Conservation (phyloP, 2,888 invertebrate genomes). For the Apantesis nais region DNA sequence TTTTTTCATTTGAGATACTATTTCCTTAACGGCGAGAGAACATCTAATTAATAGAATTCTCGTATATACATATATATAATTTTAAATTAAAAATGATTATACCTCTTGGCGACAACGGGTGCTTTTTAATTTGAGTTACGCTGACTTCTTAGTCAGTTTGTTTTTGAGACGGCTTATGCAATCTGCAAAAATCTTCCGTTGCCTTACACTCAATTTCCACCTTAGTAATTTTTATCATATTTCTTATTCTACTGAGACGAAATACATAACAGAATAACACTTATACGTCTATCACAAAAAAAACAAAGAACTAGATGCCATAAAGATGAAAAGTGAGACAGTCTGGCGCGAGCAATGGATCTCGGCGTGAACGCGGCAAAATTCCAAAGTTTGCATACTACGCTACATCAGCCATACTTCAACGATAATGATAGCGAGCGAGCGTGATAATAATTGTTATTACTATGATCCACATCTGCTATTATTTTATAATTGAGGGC, state of each 20-base stretch:
- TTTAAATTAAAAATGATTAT: too few species aligned
- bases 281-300: not conserved
- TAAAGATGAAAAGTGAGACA: constrained; percentile 43
- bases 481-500: constrained; percentile 86
- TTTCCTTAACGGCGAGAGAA: too few species aligned
- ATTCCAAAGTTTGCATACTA: constrained; percentile 78
- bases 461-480: constrained; percentile 85
- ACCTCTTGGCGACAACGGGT: too few species aligned
- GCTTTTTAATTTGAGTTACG: too few species aligned
- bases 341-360: constrained; percentile 41
- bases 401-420: constrained; percentile 79
- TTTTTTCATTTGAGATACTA: not conserved
- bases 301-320: constrained; percentile 29
- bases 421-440: constrained; percentile 80
- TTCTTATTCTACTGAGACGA: not conserved
- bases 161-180: not conserved
- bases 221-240: not conserved
- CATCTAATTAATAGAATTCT: too few species aligned
- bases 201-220: not conserved
- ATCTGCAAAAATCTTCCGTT: not conserved
- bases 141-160: too few species aligned
- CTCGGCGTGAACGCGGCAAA: constrained; percentile 52
- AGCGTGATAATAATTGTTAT: constrained; percentile 86
- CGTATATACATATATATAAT: too few species aligned
- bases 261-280: not conserved